Conservation (phyloP, 23 tunicate species). For the Phallusia fumigata region DNA sequence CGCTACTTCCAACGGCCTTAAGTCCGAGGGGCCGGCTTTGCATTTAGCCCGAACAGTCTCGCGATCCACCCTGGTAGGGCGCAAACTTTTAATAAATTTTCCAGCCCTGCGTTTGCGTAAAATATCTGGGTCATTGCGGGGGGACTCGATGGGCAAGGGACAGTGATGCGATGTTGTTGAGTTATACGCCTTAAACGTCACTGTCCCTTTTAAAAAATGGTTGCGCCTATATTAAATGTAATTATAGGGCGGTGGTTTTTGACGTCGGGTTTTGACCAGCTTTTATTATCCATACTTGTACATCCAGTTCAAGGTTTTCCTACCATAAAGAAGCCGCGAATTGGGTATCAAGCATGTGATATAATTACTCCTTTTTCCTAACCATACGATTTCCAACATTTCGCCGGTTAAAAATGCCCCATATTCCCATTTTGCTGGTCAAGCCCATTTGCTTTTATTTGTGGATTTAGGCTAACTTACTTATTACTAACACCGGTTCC, state of each 20-base stretch:
- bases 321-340: not conserved
- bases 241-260: not conserved
- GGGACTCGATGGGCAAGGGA: not conserved
- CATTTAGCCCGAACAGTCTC: not conserved
- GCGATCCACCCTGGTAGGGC: slow-evolving; percentile 10
- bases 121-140: not conserved
- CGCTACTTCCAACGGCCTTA: too few relatives aligned
- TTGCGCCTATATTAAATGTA: not conserved
- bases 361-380: not conserved
- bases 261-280: not conserved
- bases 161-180: not conserved
- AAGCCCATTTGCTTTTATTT: not conserved
- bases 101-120: not conserved
- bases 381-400: not conserved
- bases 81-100: not conserved
- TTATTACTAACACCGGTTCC: not conserved
- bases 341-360: not conserved
- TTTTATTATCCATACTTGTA: not conserved
- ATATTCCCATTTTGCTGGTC: not conserved
- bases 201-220: not conserved
- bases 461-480: not conserved
- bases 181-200: slow-evolving; percentile 1
- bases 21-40: not conserved
- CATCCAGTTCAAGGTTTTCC: too few relatives aligned
- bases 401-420: not conserved